A percentile compares a stretch with the other conserved stretches of the same genome.
These are phyloP conservation scores for Philereme vetulata DNA, from an alignment of 2,888 invertebrate species.

Conservation along the genomic window DNA sequence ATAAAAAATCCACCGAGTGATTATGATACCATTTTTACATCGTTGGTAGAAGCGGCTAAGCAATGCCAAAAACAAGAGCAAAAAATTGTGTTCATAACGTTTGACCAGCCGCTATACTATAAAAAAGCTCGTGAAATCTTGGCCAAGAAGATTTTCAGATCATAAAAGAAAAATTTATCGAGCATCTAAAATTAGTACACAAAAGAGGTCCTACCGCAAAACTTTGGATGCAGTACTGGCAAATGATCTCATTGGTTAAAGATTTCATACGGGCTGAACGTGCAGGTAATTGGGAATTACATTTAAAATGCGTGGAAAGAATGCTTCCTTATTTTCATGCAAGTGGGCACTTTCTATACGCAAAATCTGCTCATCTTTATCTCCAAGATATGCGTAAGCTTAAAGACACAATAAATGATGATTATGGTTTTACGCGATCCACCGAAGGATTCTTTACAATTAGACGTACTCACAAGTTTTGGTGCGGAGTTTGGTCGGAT, in stretches of 20 bases:
- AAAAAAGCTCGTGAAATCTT: slow-evolving; percentile 47
- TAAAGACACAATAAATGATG: slow-evolving; percentile 37
- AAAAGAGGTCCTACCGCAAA: background rate
- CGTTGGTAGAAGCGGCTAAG: slow-evolving; percentile 36
- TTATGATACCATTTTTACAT: slow-evolving; percentile 7
- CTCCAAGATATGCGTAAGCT: slow-evolving; percentile 54
- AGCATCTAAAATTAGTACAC: slow-evolving; percentile 12
- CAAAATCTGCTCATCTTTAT: slow-evolving; percentile 40
- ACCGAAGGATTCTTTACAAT: slow-evolving; percentile 45
- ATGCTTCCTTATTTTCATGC: slow-evolving; percentile 54
- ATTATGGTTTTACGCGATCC: slow-evolving; percentile 28
- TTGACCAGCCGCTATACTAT: slow-evolving; percentile 45
- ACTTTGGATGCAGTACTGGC: slow-evolving; percentile 38
- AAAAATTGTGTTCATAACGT: slow-evolving; percentile 40
- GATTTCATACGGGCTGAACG: slow-evolving; percentile 48
- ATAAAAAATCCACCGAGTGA: slow-evolving; percentile 45
- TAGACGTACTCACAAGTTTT: slow-evolving; percentile 39
- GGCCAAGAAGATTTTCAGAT: slow-evolving; percentile 17
- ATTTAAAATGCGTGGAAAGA: slow-evolving; percentile 20
- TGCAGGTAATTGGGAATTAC: slow-evolving; percentile 44
- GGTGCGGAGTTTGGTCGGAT: slow-evolving; percentile 42
- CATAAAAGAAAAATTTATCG: slow-evolving; percentile 6
- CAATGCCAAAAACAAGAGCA: slow-evolving; percentile 36
- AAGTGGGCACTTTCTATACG: slow-evolving; percentile 47
- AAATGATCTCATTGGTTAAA: slow-evolving; percentile 41